Evolutionary conservation across 2,888 invertebrate genomes (phyloP).

Genomic region (Gastrophysa polygoni): DNA sequence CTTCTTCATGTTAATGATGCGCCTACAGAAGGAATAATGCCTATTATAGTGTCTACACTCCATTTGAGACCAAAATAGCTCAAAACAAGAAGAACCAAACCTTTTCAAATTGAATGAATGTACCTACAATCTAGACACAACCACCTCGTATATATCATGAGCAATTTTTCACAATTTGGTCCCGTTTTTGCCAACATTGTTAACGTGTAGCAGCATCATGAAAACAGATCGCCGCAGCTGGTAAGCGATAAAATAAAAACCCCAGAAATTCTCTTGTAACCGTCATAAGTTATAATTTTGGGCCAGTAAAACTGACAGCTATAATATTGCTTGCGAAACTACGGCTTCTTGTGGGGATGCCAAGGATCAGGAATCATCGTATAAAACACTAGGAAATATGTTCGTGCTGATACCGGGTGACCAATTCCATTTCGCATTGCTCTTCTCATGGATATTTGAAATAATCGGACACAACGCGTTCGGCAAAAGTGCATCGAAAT

Average conservation of each 20-base stretch:
- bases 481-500: too few species aligned
- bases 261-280: conserved; percentile 54
- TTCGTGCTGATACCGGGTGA: too few species aligned
- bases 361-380: conserved; percentile 30
- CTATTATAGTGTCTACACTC: too few species aligned
- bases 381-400: neutral
- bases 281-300: conserved; percentile 56
- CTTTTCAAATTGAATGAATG: too few species aligned
- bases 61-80: neutral
- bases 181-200: conserved; percentile 1
- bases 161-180: neutral
- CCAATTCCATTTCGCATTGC: too few species aligned
- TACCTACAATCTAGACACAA: too few species aligned
- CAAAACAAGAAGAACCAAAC: too few species aligned
- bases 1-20: too few species aligned
- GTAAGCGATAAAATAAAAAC: conserved; percentile 39
- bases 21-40: too few species aligned
- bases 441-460: too few species aligned
- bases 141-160: neutral
- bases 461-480: too few species aligned
- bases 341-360: conserved; percentile 42
- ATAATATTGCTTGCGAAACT: conserved; percentile 56
- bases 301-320: conserved; percentile 55
- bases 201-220: conserved; percentile 16
- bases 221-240: conserved; percentile 25